Evolutionary conservation across 1,140 invertebrate species (phyloP), one percentile per base, ranked within the genome.

Genomic region (Nasonia vitripennis): DNA sequence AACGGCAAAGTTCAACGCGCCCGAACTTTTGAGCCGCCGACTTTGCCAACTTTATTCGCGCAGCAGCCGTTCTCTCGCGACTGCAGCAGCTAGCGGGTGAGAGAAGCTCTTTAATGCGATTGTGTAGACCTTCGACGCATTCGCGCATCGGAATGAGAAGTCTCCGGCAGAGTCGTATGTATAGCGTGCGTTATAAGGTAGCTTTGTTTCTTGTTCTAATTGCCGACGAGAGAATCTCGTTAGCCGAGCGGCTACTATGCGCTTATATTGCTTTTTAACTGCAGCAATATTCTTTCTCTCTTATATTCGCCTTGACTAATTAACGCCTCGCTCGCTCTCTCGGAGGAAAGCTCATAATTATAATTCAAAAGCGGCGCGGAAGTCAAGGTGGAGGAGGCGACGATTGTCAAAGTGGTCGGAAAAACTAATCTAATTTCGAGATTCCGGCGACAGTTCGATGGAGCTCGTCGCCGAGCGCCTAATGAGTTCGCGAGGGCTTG

Each of bases 401-500:
- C 23, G 74, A 78, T 84, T 84, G 41, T 55, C 51, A 55, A 80
- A 80, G 70, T 71, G 51, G 34, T 62, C 27, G 62, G 55, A 78
- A 77, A 84, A 84, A 79, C 37, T 86, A 77, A 86, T 84, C 79
- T 71, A 41, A 86, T 34, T 70, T 17, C 23, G n/a, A 78, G 73
- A 77, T 81, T 81, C 71, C 12, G 67, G 27, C 2, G 55, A 86
- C 80, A 81, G 70, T 86, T 71, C 48, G 70, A 78, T 51, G 75
- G 12, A 12, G 37, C 23, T 31, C 71, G 68, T 77, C 51, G 75
- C n/a, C 27, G 27, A 27, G 27, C 45, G 48, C 55, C 83, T 87
- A 87, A 87, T 85, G 86, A 85, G 84, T 83, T 83, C 41, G 67
- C 23, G 68, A 14, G 48, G 51, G 79, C 83, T 81, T 84, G 86